phyloP scores from a whole-genome alignment of 2,888 invertebrate species.

The Epinotia nisella region DNA sequence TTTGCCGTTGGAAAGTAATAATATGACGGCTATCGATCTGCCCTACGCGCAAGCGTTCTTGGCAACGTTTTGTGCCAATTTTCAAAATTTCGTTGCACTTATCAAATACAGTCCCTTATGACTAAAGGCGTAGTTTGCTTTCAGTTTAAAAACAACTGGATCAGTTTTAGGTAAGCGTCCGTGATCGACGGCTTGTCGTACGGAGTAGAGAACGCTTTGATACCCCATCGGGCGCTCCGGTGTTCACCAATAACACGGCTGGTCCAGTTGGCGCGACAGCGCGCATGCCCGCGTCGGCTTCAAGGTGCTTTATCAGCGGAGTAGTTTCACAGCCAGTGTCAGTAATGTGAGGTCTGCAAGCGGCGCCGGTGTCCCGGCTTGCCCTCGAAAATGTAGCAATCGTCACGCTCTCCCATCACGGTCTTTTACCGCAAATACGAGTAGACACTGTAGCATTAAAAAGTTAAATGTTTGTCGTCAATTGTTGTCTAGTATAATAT shows the following conservation, averaged over 20 bases:
- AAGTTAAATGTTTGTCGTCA: constrained; percentile 68
- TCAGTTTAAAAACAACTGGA: background rate
- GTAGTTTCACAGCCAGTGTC: constrained; percentile 65
- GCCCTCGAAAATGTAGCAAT: constrained; percentile 60
- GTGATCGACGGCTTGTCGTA: constrained; percentile 1
- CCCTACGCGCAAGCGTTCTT: constrained; percentile 76
- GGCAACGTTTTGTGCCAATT: constrained; percentile 38
- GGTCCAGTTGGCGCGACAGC: constrained; percentile 70
- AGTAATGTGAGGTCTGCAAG: constrained; percentile 70
- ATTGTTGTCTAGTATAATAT: constrained; percentile 73
- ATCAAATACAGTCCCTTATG: background rate
- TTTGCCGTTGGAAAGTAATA: constrained; percentile 41
- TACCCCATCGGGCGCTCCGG: constrained; percentile 50
- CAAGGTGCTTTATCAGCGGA: constrained; percentile 62
- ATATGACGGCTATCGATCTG: constrained; percentile 67
- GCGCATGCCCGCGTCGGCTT: constrained; percentile 70
- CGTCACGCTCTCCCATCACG: constrained; percentile 54
- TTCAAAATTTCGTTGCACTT: constrained; percentile 35
- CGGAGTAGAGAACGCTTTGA: constrained; percentile 52
- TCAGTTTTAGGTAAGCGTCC: background rate
- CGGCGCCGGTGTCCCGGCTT: constrained; percentile 74
- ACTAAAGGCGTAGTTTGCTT: background rate
- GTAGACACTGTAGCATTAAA: constrained; percentile 50
- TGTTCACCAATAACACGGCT: constrained; percentile 60
- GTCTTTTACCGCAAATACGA: constrained; percentile 57